Conservation (phyloP, 2,113 vertebrate species). For the Leptocoma aspasia region DNA sequence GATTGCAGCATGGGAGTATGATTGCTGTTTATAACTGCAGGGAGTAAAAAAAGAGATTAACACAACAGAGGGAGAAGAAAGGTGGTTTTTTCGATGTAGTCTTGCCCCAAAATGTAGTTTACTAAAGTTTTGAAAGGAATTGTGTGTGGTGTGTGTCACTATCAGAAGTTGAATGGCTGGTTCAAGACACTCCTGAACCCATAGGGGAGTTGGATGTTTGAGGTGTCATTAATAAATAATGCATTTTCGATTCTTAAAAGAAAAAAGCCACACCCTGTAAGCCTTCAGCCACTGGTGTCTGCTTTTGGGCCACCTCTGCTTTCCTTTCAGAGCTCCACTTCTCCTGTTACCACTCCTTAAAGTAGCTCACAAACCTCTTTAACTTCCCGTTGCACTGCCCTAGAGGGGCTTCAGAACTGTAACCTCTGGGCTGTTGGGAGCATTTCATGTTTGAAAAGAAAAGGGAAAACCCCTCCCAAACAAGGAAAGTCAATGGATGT, state of each 20-base stretch:
- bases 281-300: neutral
- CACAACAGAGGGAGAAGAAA: neutral
- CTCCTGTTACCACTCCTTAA: neutral
- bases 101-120: neutral
- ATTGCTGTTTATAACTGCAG: conserved; percentile 37
- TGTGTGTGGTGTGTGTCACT: neutral
- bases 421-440: neutral
- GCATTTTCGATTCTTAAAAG: neutral
- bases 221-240: neutral
- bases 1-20: conserved; percentile 46
- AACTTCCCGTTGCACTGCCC: neutral
- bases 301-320: neutral
- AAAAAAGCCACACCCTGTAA: neutral
- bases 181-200: neutral
- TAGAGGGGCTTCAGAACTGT: neutral
- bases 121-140: neutral
- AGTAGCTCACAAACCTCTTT: neutral
- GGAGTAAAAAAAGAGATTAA: conserved; percentile 1
- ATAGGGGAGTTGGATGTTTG: neutral
- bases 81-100: neutral
- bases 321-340: neutral
- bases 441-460: neutral
- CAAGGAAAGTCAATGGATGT: neutral
- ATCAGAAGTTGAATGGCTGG: neutral
- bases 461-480: neutral